Base-by-base conservation (phyloP, 2,888 invertebrate species). In the Cryptocephalus primarius region DNA sequence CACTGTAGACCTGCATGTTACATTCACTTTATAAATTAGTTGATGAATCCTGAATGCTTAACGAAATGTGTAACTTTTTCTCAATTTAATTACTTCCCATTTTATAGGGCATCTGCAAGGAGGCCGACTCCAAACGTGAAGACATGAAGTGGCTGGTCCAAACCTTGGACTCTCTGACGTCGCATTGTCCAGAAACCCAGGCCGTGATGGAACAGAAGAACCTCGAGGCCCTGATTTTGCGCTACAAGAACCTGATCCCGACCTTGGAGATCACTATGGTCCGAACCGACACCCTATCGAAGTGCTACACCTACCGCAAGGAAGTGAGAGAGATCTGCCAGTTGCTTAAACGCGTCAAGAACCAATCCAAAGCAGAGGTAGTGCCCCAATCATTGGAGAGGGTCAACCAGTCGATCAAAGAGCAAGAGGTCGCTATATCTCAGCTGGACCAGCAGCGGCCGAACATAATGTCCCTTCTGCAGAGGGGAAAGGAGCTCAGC, bases 71-170 rank as follows among this genome's bases (percentile, higher is more conserved):
- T 22, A 22, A 22, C 2, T 22, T 4, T 22, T 22, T 22, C 22
- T 22, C 22, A 22, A 22, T 22, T 22, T 22, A 22, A 22, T 22
- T 6, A 4, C 6, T 6, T 22, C 6, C 6, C 3, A 6, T 22
- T 22, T 22, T 22, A 72, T 13, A 93, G 92, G 82, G 80, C 67
- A 87, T 93, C 58, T 92, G 92, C 67, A 83, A 85, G 50, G 90
- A 92, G 72, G 91, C 93, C 33, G 92, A 94, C 66, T 78, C 78
- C 48, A 88, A 89, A 67, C 81, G 91, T 31, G 92, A 93, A 68
- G 91, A 92, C 61, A 92, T 94, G 85, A 93, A 93, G 65, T 92
- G 92, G 90, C 75, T 96, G 46, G 90, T 93, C 1, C 90, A 92
- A 69, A 89, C 88, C 10, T 72, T 95, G 44, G 92, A 95, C 62